Conservation (phyloP, 2,113 vertebrate genomes). For the Xenopus borealis region DNA sequence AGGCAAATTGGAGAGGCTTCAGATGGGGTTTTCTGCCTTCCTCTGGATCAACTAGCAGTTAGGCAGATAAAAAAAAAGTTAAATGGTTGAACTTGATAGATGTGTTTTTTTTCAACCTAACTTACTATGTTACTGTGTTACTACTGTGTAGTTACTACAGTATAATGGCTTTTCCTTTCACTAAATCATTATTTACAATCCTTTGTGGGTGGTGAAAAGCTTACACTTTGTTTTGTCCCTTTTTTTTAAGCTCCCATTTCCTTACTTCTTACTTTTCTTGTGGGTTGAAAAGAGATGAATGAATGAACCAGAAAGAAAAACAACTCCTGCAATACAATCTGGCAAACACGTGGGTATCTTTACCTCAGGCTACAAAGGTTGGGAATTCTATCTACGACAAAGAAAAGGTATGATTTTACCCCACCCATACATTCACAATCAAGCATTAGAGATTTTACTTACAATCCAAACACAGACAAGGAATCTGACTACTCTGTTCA, state of each 20-base stretch:
- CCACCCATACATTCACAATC: constrained; percentile 8
- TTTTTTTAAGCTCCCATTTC: background rate
- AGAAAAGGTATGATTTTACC: background rate
- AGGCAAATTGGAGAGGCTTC: no score
- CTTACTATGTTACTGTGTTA: no score
- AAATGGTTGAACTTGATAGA: no score
- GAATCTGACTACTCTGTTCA: background rate
- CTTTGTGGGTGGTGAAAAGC: background rate
- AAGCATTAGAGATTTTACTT: constrained; percentile 1
- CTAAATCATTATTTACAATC: background rate
- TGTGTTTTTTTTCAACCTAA: no score
- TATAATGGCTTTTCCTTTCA: background rate
- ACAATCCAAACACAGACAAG: background rate
- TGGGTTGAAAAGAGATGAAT: background rate
- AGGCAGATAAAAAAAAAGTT: no score
- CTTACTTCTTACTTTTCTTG: background rate
- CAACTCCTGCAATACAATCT: background rate
- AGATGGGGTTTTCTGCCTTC: no score
- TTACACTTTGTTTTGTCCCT: background rate
- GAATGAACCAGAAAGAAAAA: background rate
- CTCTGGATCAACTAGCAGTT: no score
- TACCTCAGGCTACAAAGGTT: constrained; percentile 27
- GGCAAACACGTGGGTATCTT: background rate
- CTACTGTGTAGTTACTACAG: no score
- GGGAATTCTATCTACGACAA: constrained; percentile 21